Base-by-base conservation (phyloP, 2,797 vertebrate genomes). In the Chelonia mydas region DNA sequence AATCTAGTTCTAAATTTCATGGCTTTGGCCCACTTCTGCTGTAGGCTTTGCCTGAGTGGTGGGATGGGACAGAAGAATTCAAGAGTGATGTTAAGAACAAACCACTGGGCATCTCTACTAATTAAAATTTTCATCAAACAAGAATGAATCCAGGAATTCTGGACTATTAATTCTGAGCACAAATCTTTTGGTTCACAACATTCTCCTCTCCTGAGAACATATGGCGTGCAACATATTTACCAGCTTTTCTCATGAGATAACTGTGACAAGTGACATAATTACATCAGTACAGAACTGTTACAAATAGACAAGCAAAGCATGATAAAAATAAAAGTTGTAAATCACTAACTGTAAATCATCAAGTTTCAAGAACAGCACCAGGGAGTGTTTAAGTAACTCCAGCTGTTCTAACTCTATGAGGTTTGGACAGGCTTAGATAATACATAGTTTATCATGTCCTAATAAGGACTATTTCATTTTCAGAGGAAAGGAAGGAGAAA, bases 371-470 rank as follows among this genome's bases (percentile, higher is more conserved):
- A 83, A 57, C 47, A 79, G 23, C 54, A 77, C 12, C 57, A 87
- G 15, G 10, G 47, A 77, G 37, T 91, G 37, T 10, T n/a, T 19
- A 92, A 96, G n/a, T 81, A 84, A 89, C 82, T 93, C 65, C 90
- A 95, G 72, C 74, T 97, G 91, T 84, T 96, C 94, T 93, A 86
- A 95, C 92, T 82, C 81, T 11, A 53, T 19, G 50, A 91, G 68
- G 45, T 50, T 54, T n/a, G 10, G 11, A 37, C 88, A 41, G 9
- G 6, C 9, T 95, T 87, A 68, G 50, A 92, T 92, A 90, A 77
- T 82, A 74, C 88, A 59, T 59, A 82, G 76, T 59, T 95, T n/a
- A 84, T 91, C 55, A 90, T 94, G 55, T 92, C 83, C 55, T 87
- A 85, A 74, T 21, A 96, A 89, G 84, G 83, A 92, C 54, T 25